Conservation (phyloP, 2,888 invertebrate species). For the Limnephilus rhombicus region DNA sequence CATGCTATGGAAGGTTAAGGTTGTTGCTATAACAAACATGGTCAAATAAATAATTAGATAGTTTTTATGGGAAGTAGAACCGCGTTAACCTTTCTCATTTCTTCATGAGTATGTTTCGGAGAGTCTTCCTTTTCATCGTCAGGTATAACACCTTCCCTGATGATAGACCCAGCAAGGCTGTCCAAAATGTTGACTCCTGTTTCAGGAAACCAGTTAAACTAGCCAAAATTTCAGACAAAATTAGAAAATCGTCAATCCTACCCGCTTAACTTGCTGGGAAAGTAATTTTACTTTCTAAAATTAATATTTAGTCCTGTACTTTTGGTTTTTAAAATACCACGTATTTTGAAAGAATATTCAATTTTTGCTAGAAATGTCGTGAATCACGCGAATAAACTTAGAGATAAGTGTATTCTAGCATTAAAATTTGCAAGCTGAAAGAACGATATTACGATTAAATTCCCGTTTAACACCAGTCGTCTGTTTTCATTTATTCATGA, state of each 20-base stretch:
- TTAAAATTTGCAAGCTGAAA: not conserved
- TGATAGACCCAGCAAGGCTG: not conserved
- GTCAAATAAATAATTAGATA: too few species aligned
- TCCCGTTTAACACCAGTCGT: too few species aligned
- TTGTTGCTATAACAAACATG: not conserved
- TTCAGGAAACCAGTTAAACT: too few species aligned
- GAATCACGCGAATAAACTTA: not conserved
- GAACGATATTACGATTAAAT: not conserved
- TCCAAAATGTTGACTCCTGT: not conserved
- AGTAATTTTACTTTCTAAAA: not conserved
- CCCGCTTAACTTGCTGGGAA: not conserved
- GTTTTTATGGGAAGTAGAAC: not conserved
- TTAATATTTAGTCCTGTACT: too few species aligned
- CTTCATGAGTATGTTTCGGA: not conserved
- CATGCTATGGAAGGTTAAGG: not conserved
- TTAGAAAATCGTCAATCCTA: not conserved
- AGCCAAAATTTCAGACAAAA: not conserved
- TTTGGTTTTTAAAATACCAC: too few species aligned
- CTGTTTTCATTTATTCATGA: too few species aligned
- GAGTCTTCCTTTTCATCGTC: not conserved
- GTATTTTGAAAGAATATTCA: too few species aligned
- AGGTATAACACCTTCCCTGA: not conserved
- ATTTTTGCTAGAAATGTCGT: too few species aligned
- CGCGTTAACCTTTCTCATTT: not conserved
- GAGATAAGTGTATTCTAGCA: not conserved